Conservation (phyloP, 1,140 invertebrate genomes). For the Pseudomyrmex concolor region DNA sequence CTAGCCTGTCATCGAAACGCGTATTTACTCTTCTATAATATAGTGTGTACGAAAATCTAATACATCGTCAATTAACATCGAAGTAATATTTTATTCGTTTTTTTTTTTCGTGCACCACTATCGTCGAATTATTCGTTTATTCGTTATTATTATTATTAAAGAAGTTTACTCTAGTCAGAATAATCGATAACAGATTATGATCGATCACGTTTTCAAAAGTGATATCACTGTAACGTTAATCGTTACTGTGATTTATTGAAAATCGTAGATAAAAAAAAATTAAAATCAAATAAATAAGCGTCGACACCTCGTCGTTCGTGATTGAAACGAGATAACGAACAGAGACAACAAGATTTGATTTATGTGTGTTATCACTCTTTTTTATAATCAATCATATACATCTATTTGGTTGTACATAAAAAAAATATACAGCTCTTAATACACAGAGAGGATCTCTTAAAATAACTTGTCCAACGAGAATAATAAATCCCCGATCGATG, state of each 20-base stretch:
- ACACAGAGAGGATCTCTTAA: slow-evolving; percentile 10
- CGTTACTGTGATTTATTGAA: too few species aligned
- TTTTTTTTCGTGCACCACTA: slow-evolving; percentile 13
- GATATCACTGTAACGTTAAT: slow-evolving; percentile 8
- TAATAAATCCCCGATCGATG: slow-evolving; percentile 69
- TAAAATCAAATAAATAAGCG: too few species aligned
- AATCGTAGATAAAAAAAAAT: too few species aligned
- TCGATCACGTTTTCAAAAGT: slow-evolving; percentile 11
- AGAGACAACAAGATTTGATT: neutral
- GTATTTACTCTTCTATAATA: neutral
- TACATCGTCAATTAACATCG: slow-evolving; percentile 10
- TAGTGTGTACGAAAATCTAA: neutral
- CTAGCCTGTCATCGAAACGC: neutral
- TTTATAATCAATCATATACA: neutral
- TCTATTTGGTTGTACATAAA: neutral
- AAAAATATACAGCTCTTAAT: slow-evolving; percentile 53
- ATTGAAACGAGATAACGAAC: neutral
- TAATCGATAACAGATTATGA: slow-evolving; percentile 34
- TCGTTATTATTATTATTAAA: slow-evolving; percentile 30
- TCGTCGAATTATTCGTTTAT: slow-evolving; percentile 32
- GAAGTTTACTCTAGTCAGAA: slow-evolving; percentile 69
- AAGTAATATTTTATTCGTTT: slow-evolving; percentile 35
- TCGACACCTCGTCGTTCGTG: neutral
- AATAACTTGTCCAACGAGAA: slow-evolving; percentile 65
- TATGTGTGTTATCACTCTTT: slow-evolving; percentile 10